phyloP scores from a whole-genome alignment of 2,888 invertebrate species.

The Drosophila merina region DNA sequence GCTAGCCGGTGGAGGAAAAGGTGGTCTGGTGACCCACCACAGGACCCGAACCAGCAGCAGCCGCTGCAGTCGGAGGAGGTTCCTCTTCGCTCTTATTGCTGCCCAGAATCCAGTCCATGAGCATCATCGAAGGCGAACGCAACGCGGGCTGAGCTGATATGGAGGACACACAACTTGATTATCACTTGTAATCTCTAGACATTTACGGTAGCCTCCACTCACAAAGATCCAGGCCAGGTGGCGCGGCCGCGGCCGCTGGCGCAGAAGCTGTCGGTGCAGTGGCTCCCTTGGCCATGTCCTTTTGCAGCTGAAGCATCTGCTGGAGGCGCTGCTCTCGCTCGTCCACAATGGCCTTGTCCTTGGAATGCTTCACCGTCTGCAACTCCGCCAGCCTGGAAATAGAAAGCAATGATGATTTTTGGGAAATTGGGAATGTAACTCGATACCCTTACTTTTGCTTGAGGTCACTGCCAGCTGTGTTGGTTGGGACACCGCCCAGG shows the following conservation, averaged over 20 bases:
- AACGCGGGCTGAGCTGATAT: conserved; percentile 85
- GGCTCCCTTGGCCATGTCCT: conserved; percentile 89
- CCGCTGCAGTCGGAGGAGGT: not conserved
- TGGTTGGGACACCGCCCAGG: not conserved
- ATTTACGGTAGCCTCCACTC: conserved; percentile 63
- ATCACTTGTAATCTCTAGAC: not conserved
- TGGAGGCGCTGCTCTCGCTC: conserved; percentile 91
- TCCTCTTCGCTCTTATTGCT: conserved; percentile 82
- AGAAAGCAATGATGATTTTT: not conserved
- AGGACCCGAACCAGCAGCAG: not conserved
- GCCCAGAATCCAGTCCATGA: conserved; percentile 93
- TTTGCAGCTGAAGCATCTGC: conserved; percentile 90
- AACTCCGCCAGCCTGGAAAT: conserved; percentile 86
- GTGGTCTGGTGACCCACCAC: not conserved
- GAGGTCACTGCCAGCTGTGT: conserved; percentile 71
- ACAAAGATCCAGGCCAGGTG: conserved; percentile 88
- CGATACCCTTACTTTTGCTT: conserved; percentile 75
- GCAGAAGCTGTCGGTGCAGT: conserved; percentile 69
- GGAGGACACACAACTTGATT: not conserved
- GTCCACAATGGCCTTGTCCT: conserved; percentile 90
- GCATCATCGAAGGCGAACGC: conserved; percentile 91
- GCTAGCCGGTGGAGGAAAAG: not conserved
- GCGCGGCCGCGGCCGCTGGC: conserved; percentile 1
- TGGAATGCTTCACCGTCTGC: conserved; percentile 89
- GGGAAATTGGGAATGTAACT: not conserved